phyloP scores from a whole-genome alignment of 92 coral and sea anemone species.

The Palythoa grandis region DNA sequence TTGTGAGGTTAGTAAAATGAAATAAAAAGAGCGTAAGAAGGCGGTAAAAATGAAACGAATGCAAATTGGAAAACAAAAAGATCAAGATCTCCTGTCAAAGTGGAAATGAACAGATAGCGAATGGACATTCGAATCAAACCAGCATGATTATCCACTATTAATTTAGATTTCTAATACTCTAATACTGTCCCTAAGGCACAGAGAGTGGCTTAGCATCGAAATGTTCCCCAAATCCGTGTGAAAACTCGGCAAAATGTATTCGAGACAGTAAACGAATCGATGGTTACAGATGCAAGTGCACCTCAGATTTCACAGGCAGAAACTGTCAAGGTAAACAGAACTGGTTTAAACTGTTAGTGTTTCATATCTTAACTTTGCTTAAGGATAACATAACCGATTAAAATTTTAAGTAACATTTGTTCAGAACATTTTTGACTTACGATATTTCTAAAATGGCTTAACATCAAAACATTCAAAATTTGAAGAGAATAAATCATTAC shows the following conservation, averaged over 20 bases:
- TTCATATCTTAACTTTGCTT: no score
- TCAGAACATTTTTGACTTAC: no score
- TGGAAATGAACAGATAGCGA: no score
- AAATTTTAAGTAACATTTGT: no score
- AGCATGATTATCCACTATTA: no score
- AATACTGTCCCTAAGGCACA: conserved; percentile 52
- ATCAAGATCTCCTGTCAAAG: no score
- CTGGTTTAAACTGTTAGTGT: not conserved
- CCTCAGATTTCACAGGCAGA: conserved; percentile 95
- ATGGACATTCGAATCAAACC: no score
- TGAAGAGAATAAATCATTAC: no score
- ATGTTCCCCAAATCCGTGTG: conserved; percentile 95
- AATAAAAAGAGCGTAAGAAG: no score
- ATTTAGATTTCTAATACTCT: not conserved
- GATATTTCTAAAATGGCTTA: no score
- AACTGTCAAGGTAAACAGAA: conserved; percentile 89
- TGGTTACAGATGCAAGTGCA: conserved; percentile 92
- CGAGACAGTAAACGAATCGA: conserved; percentile 92
- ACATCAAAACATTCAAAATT: no score
- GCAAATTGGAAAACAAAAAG: not conserved
- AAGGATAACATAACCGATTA: no score
- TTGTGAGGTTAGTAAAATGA: not conserved
- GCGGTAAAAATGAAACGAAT: not conserved
- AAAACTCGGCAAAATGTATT: conserved; percentile 85
- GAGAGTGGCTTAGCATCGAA: conserved; percentile 47